These are phyloP conservation scores for Myiozetetes cayanensis DNA, from an alignment of 2,113 vertebrate genomes.

Conservation along the genomic window DNA sequence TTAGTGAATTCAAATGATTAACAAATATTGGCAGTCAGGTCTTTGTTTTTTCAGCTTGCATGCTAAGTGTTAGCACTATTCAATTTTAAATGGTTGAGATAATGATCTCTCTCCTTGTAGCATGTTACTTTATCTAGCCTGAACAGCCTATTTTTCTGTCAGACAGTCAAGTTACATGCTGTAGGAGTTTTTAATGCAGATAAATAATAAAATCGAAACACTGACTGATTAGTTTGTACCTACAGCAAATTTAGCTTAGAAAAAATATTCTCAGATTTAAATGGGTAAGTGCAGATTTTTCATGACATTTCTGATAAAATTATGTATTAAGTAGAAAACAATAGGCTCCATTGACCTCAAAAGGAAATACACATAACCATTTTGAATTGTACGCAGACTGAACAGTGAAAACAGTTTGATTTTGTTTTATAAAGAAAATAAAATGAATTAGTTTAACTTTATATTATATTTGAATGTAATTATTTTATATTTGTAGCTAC, in stretches of 20 bases:
- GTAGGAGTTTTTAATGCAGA: background rate
- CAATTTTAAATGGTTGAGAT: constrained; percentile 20
- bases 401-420: background rate
- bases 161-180: background rate
- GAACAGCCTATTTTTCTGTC: background rate
- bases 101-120: background rate
- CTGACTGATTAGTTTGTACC: background rate
- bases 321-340: background rate
- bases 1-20: background rate
- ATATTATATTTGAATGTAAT: background rate
- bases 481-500: background rate
- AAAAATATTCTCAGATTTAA: background rate
- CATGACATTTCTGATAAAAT: background rate
- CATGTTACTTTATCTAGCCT: background rate
- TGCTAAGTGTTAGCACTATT: background rate
- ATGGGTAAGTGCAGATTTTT: background rate
- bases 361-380: background rate
- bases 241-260: background rate
- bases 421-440: background rate
- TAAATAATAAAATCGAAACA: background rate
- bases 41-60: constrained; percentile 7
- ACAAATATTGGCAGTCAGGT: constrained; percentile 8
- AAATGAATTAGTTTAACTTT: background rate
- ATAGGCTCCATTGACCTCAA: background rate
- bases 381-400: background rate